Conservation (phyloP, 2,888 invertebrate genomes). For the Ariolimax columbianus region DNA sequence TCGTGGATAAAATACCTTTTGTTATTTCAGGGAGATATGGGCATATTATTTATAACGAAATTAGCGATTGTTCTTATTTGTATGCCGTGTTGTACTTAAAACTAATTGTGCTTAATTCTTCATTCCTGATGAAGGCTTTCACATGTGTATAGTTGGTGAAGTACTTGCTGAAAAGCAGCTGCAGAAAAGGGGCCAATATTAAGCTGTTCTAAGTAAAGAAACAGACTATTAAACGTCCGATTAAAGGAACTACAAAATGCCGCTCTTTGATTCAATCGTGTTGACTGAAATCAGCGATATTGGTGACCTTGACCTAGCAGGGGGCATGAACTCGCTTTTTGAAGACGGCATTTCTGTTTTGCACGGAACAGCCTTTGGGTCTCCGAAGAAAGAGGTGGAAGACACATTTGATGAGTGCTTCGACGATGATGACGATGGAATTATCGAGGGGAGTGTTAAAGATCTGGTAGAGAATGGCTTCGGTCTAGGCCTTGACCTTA, state of each 20-base stretch:
- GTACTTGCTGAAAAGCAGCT: background rate
- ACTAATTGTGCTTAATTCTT: background rate
- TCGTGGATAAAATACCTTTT: no score
- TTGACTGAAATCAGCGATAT: slow-evolving; percentile 43
- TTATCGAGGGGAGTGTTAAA: background rate
- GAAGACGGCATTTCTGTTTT: slow-evolving; percentile 38
- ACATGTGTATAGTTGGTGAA: background rate
- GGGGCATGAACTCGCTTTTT: slow-evolving; percentile 31
- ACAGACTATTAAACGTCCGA: background rate
- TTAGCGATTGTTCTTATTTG: no score
- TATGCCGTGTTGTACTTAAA: no score
- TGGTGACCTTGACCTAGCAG: slow-evolving; percentile 39
- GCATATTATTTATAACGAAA: no score
- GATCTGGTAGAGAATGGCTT: slow-evolving; percentile 39
- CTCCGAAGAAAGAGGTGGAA: slow-evolving; percentile 5
- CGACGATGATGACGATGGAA: slow-evolving; percentile 34
- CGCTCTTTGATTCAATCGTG: slow-evolving; percentile 41
- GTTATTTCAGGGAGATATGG: no score
- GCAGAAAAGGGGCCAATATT: background rate
- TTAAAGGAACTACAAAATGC: background rate
- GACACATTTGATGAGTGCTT: slow-evolving; percentile 5
- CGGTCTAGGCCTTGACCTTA: slow-evolving; percentile 40
- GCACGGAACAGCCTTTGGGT: slow-evolving; percentile 41
- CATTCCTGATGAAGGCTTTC: background rate
- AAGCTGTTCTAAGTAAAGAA: background rate